phyloP scores from a whole-genome alignment of 2,113 vertebrate genomes.

The Sarotherodon lohbergeri region DNA sequence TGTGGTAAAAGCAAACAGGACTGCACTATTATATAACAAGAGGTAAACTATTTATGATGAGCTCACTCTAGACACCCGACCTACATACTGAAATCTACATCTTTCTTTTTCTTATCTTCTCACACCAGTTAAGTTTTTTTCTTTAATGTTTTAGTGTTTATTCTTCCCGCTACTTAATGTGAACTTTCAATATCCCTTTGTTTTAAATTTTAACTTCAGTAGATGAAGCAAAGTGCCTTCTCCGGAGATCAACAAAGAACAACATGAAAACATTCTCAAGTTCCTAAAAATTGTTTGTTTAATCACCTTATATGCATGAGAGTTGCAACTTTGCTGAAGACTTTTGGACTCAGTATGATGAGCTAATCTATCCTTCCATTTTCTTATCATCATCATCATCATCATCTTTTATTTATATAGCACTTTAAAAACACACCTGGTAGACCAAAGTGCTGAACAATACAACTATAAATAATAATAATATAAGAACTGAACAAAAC shows the following conservation, averaged over 20 bases:
- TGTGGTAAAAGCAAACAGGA: background rate
- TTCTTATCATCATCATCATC: background rate
- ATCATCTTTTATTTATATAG: background rate
- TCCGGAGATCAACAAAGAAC: background rate
- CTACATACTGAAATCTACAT: background rate
- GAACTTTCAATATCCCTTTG: background rate
- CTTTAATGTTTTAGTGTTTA: background rate
- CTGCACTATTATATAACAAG: slow-evolving; percentile 4
- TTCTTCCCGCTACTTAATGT: background rate
- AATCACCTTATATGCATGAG: background rate
- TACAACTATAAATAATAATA: background rate
- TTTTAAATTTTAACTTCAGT: background rate
- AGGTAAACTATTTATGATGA: slow-evolving; percentile 23
- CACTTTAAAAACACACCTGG: background rate
- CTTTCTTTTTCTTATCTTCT: background rate
- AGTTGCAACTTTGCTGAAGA: background rate
- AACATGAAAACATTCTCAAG: background rate
- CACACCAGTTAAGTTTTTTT: background rate
- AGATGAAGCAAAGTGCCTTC: background rate
- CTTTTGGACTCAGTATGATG: background rate
- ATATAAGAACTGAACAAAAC: background rate
- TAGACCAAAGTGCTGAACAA: background rate
- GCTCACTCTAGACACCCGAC: background rate
- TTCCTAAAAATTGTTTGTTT: background rate
- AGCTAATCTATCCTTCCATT: background rate